Evolutionary conservation across 2,113 vertebrate species (phyloP), one percentile per base, ranked within the genome.

Genomic region (Nothobranchius furzeri): DNA sequence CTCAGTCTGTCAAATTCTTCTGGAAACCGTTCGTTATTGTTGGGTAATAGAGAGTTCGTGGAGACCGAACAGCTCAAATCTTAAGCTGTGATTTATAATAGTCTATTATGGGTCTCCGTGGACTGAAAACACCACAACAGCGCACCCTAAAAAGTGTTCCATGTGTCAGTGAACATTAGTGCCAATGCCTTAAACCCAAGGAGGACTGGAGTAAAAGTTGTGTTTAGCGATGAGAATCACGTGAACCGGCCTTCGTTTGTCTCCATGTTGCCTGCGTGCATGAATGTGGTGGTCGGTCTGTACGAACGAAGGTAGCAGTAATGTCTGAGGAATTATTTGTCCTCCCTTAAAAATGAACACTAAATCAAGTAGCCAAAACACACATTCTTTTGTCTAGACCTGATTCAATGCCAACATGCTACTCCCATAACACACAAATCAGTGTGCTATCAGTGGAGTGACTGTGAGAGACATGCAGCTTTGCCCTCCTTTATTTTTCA

Each of bases 381-480:
- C 83, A 87, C 88, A 93, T 92, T 91, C 87, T 90, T 93, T 88
- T 91, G 91, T 92, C 88, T 87, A 74, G 82, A 82, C 83, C 78
- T 87, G 90, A 88, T 68, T 89, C 75, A 64, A 46, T 78, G 85
- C 79, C 82, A 91, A 85, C 73, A 70, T 76, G 76, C 75, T 85
- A 74, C 76, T 91, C 87, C 66, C 83, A 86, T 80, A 88, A 85
- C 84, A 87, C 64, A 80, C 66, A 70, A 85, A 79, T 80, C 70
- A 70, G 45, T 76, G 46, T 48, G 75, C 50, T 87, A 89, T 88
- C 88, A 82, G 78, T 7, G 57, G 30, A 24, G 46, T 74, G 65
- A 68, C 74, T 75, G 73, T 82, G 70, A 76, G 66, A 84, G 75
- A 79, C 63, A 35, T 63, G 48, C 58, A 81, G 70, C 49, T 78